These are phyloP conservation scores for Peucedramus taeniatus DNA, from an alignment of 2,113 vertebrate genomes.

Conservation along the genomic window DNA sequence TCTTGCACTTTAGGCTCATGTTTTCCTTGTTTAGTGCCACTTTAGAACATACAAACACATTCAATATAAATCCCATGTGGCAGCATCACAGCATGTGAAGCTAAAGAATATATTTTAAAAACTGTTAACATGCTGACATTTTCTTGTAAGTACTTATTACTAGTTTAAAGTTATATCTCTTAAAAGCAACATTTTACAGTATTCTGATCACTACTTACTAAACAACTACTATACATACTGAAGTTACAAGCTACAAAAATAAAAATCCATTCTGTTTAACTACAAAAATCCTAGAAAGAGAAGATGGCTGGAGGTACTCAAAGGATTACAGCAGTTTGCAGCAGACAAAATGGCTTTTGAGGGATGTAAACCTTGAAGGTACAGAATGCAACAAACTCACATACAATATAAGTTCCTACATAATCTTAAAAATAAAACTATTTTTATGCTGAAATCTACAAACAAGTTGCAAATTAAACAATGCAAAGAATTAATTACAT, in stretches of 20 bases:
- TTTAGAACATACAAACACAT: slow-evolving; percentile 27
- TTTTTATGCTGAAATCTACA: not conserved
- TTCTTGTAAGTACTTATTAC: not conserved
- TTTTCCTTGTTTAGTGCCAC: slow-evolving; percentile 4
- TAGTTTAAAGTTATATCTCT: not conserved
- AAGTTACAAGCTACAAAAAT: slow-evolving; percentile 66
- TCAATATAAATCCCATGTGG: slow-evolving; percentile 19
- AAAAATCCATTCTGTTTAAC: slow-evolving; percentile 53
- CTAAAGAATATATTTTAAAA: not conserved
- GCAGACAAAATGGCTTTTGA: slow-evolving; percentile 15
- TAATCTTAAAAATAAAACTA: not conserved
- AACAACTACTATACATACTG: slow-evolving; percentile 3
- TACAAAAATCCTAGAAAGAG: slow-evolving; percentile 45
- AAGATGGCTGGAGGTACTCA: not conserved
- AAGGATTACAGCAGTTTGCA: not conserved
- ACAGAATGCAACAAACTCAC: not conserved
- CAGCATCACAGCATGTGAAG: slow-evolving; percentile 26
- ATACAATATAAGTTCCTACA: not conserved
- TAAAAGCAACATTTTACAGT: slow-evolving; percentile 29
- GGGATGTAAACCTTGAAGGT: slow-evolving; percentile 14
- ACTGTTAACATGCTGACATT: slow-evolving; percentile 35
- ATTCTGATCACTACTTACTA: not conserved
- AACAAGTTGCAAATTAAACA: not conserved
- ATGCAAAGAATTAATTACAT: not conserved
- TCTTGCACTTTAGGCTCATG: not conserved